These are phyloP conservation scores for Salticus scenicus DNA, from an alignment of 2,888 invertebrate species.

Conservation along the genomic window DNA sequence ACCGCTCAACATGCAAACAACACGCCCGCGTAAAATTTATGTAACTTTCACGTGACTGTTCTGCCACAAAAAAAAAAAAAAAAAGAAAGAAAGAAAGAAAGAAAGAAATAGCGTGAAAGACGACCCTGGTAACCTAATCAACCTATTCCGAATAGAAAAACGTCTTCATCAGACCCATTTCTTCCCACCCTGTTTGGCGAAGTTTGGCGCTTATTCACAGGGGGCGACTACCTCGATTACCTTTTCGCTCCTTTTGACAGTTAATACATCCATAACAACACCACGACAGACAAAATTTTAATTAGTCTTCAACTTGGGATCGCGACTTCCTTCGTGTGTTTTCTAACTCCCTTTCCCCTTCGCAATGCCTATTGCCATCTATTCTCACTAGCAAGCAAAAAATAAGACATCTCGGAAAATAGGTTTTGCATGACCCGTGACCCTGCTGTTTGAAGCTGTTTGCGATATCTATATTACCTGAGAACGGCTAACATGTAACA, in stretches of 20 bases:
- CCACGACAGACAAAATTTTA: slow-evolving; percentile 56
- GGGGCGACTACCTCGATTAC: not conserved
- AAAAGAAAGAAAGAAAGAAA: no score
- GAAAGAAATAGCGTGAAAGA: no score
- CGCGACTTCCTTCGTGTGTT: slow-evolving; percentile 29
- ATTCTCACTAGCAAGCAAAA: slow-evolving; percentile 30
- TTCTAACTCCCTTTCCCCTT: not conserved
- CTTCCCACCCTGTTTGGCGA: not conserved
- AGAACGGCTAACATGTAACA: slow-evolving; percentile 48
- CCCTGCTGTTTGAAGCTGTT: slow-evolving; percentile 39
- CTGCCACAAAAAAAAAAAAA: no score
- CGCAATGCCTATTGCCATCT: slow-evolving; percentile 9
- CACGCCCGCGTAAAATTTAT: no score
- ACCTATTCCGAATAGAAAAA: no score
- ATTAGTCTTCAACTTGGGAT: slow-evolving; percentile 50
- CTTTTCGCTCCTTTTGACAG: slow-evolving; percentile 46
- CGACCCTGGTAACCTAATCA: no score
- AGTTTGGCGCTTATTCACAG: not conserved
- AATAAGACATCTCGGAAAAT: slow-evolving; percentile 63
- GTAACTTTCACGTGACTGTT: no score
- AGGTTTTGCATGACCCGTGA: slow-evolving; percentile 59
- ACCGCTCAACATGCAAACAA: no score
- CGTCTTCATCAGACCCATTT: no score
- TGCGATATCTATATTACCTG: slow-evolving; percentile 63
- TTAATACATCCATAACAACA: slow-evolving; percentile 60